These are phyloP conservation scores for Harpagoxenus sublaevis DNA, from an alignment of 2,888 invertebrate species.

Conservation along the genomic window DNA sequence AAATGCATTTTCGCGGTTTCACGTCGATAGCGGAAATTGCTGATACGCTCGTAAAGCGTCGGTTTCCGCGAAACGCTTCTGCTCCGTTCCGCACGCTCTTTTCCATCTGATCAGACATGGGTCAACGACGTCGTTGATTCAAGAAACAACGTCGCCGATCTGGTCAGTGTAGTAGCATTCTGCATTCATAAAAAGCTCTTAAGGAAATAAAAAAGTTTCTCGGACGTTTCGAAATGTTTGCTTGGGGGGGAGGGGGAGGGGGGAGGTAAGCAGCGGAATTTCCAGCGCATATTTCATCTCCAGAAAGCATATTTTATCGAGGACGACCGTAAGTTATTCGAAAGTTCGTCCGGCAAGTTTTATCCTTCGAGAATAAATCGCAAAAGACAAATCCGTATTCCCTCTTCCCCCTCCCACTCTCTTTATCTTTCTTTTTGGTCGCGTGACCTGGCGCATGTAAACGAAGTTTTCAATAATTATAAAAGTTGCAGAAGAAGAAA, in stretches of 20 bases:
- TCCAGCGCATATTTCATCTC: slow-evolving; percentile 57
- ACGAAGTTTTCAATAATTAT: slow-evolving; percentile 36
- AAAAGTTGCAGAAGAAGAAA: slow-evolving; percentile 17
- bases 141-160: not conserved
- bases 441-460: slow-evolving; percentile 27
- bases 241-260: slow-evolving; percentile 24
- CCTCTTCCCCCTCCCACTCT: not conserved
- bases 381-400: slow-evolving; percentile 30
- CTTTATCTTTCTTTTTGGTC: not conserved
- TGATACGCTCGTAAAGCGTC: slow-evolving; percentile 40
- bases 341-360: slow-evolving; percentile 58
- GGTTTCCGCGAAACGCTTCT: not conserved
- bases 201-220: slow-evolving; percentile 66
- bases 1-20: slow-evolving; percentile 45
- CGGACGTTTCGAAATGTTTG: slow-evolving; percentile 60
- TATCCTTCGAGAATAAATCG: slow-evolving; percentile 59
- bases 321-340: slow-evolving; percentile 52
- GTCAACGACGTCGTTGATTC: slow-evolving; percentile 1
- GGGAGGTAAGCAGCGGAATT: not conserved
- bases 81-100: not conserved
- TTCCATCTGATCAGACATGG: slow-evolving; percentile 58
- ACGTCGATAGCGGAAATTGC: slow-evolving; percentile 12
- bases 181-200: slow-evolving; percentile 64
- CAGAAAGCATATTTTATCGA: slow-evolving; percentile 49
- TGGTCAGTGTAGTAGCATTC: slow-evolving; percentile 34